These are phyloP conservation scores for Hippocampus barbouri DNA, from an alignment of 2,113 vertebrate genomes.

Conservation along the genomic window DNA sequence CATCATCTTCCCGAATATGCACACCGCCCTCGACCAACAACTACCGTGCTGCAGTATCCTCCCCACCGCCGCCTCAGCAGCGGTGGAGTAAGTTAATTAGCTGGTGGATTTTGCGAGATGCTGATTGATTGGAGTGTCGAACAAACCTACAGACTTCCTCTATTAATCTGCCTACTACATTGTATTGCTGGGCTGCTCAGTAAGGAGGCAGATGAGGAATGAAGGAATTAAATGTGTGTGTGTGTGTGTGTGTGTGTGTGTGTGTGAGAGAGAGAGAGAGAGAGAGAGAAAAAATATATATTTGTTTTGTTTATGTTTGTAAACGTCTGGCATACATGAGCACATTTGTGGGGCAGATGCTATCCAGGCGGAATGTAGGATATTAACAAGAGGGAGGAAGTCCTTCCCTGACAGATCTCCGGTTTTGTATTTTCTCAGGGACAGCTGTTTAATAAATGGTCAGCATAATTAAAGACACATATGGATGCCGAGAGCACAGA, in stretches of 20 bases:
- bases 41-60: slow-evolving; percentile 13
- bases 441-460: slow-evolving; percentile 47
- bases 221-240: neutral
- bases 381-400: neutral
- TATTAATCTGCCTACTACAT: slow-evolving; percentile 68
- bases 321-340: too few relatives aligned
- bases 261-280: too few relatives aligned
- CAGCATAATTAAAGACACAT: slow-evolving; percentile 70
- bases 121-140: slow-evolving; percentile 73
- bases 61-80: slow-evolving; percentile 45
- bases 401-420: neutral
- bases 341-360: neutral
- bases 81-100: slow-evolving; percentile 76
- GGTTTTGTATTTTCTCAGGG: slow-evolving; percentile 50
- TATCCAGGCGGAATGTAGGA: neutral
- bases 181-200: slow-evolving; percentile 48
- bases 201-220: slow-evolving; percentile 21
- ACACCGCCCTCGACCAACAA: slow-evolving; percentile 9
- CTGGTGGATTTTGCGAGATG: slow-evolving; percentile 70
- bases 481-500: slow-evolving; percentile 47
- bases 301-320: too few relatives aligned
- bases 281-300: too few relatives aligned
- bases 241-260: neutral
- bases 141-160: slow-evolving; percentile 70
- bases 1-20: slow-evolving; percentile 55